Percentiles rank a stretch among this genome's conserved stretches.
Conservation (phyloP, 2,113 vertebrate genomes). For the Colaptes auratus region DNA sequence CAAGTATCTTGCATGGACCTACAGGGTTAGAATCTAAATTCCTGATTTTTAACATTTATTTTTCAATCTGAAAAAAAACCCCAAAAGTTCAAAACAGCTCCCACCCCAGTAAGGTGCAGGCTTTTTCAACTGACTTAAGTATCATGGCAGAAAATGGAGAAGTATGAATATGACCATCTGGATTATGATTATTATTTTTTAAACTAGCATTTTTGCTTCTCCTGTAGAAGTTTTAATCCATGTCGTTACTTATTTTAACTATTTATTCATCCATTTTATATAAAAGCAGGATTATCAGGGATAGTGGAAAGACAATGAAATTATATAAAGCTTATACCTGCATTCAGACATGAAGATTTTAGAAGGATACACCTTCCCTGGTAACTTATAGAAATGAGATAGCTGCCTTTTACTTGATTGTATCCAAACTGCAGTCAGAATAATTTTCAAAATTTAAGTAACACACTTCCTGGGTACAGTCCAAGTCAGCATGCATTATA, state of each 20-base stretch:
- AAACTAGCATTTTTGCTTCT: not conserved
- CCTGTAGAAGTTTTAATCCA: not conserved
- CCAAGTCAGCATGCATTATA: not conserved
- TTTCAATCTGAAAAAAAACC: not conserved
- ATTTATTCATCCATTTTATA: not conserved
- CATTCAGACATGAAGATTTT: not conserved
- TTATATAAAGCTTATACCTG: not conserved
- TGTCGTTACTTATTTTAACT: not conserved
- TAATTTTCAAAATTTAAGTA: not conserved
- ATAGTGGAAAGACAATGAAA: not conserved
- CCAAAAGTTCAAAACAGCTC: not conserved
- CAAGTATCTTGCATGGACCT: not conserved
- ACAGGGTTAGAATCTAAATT: not conserved
- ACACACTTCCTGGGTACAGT: not conserved
- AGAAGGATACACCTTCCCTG: not conserved
- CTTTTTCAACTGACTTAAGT: not conserved
- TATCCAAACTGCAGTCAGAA: not conserved
- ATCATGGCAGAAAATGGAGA: not conserved
- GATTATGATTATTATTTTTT: not conserved
- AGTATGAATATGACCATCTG: not conserved
- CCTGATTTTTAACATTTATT: too few relatives aligned
- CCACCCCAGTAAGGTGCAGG: rapidly evolving
- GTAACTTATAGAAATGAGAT: not conserved
- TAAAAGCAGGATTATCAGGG: not conserved
- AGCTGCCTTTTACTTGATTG: not conserved